phyloP scores from a whole-genome alignment of 2,797 vertebrate species.

The Peromyscus attwateri region DNA sequence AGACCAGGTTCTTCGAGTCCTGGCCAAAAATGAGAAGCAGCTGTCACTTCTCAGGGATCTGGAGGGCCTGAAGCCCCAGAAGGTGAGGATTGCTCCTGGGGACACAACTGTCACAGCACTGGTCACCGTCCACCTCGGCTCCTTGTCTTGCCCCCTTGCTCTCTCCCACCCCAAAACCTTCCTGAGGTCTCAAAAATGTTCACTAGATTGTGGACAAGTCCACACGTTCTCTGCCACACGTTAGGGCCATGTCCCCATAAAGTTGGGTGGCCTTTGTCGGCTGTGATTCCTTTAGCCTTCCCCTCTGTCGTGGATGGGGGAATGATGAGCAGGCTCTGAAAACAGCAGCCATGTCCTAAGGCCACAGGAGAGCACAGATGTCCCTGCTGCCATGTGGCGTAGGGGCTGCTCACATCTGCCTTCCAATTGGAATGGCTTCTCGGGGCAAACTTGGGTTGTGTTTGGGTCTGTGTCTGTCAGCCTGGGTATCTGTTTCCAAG shows the following conservation, averaged over 20 bases:
- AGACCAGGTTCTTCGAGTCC: conserved; percentile 88
- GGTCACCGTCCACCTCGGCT: background rate
- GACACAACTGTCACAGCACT: rapidly evolving
- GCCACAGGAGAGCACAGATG: background rate
- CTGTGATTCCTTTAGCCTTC: background rate
- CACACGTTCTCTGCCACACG: background rate
- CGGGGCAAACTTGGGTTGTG: conserved; percentile 50
- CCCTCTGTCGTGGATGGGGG: background rate
- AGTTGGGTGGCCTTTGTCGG: background rate
- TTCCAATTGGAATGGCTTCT: conserved; percentile 6
- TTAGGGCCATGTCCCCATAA: background rate
- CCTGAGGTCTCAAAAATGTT: background rate
- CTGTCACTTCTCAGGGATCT: conserved; percentile 82
- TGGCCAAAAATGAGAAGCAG: conserved; percentile 79
- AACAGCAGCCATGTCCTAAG: background rate
- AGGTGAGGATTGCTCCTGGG: conserved; percentile 84
- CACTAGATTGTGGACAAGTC: conserved; percentile 12
- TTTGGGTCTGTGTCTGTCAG: conserved; percentile 49
- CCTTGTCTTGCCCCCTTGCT: background rate
- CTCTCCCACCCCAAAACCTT: background rate
- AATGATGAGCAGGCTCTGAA: background rate
- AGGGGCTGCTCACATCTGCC: background rate
- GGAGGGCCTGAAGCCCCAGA: conserved; percentile 76
- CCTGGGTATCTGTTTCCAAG: conserved; percentile 37
- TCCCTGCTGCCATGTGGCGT: background rate